Evolutionary conservation across 2,888 invertebrate species (phyloP), one percentile per base, ranked within the genome.

Genomic region (Phoenoteleia sp.): DNA sequence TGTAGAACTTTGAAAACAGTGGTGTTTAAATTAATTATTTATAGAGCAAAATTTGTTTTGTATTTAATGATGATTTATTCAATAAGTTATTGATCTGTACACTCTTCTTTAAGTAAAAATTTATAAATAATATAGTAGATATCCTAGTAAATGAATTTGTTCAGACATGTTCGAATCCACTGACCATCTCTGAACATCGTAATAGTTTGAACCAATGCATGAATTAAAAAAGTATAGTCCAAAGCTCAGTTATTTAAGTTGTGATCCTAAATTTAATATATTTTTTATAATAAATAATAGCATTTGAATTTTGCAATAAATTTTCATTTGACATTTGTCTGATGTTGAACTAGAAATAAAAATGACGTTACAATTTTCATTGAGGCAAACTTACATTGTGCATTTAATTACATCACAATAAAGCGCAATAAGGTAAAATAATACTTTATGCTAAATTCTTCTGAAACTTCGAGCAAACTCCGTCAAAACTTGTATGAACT

Each of bases 401-500:
- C 25, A n/a, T 19, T n/a, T 52, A 17, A 52, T 21, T 52, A 9
- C 17, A 23, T 7, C 33, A 67, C 52, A 36, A 66, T 47, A 17
- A 49, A 52, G 23, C 13, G 13, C 54, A 13, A 7, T 19, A 47
- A 3, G 47, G 60, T 60, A 33, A 45, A 71, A 71, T 19, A 29
- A 27, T 21, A 23, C 56, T 56, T 45, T 45, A 21, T 17, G 7
- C 27, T 60, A 19, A 67, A 45, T 45, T 42, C 42, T 66, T 29
- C 21, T 5, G 1, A 13, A 67, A 56, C 19, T 58, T 67, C 23
- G 27, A 2, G 4, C n/a, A 23, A 79, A 69, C 42, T 79, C 52
- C 42, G 39, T 42, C 25, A 29, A 29, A 79, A 76, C 66, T 75
- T 75, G 64, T 64, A 67, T 45, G 39, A 77, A 64, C 60, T 62